These are phyloP conservation scores for Alitta virens DNA, from an alignment of 2,888 invertebrate species.

Conservation along the genomic window DNA sequence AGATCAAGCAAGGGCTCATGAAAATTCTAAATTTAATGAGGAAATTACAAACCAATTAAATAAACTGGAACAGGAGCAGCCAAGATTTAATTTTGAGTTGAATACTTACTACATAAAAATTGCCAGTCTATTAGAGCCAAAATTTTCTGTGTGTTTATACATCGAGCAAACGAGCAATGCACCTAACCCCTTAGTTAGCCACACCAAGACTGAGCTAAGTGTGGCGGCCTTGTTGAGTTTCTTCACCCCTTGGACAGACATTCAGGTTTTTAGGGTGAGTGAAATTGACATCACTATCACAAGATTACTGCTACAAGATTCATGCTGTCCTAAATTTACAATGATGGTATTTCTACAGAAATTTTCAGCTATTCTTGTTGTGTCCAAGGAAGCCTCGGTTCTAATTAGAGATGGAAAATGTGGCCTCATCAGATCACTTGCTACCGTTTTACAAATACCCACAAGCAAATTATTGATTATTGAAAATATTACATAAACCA, in stretches of 20 bases:
- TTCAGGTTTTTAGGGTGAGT: neutral
- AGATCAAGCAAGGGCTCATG: too few species aligned
- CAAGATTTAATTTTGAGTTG: too few species aligned
- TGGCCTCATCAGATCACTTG: too few species aligned
- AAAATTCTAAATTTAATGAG: too few species aligned
- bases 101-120: neutral
- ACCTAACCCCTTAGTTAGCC: neutral
- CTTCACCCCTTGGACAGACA: neutral
- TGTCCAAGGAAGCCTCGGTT: neutral
- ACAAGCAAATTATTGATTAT: too few species aligned
- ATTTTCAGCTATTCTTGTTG: neutral
- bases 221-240: neutral
- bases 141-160: neutral
- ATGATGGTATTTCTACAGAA: neutral
- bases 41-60: too few species aligned
- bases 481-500: too few species aligned
- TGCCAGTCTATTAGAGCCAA: neutral
- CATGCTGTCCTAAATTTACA: neutral
- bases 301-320: neutral
- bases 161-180: neutral
- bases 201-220: neutral
- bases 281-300: neutral
- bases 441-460: too few species aligned
- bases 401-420: too few species aligned
- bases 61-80: too few species aligned